Evolutionary conservation across 2,888 invertebrate genomes (phyloP).

Genomic region (Calameuta idolon): DNA sequence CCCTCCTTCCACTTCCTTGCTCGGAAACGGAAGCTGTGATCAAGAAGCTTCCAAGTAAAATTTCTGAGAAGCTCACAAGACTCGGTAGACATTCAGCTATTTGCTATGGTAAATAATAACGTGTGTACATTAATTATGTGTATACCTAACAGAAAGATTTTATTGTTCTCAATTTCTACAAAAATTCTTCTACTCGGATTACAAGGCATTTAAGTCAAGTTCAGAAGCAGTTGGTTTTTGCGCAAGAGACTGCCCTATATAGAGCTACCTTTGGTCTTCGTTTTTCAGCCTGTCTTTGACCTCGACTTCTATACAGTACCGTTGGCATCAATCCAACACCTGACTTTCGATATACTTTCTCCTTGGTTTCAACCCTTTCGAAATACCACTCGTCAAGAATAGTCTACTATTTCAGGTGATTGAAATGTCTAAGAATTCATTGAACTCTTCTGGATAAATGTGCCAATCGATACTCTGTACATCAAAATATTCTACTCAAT

Average conservation of each 20-base stretch:
- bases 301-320: background rate
- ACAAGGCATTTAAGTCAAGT: background rate
- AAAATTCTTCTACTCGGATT: background rate
- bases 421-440: background rate
- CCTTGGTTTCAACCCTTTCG: background rate
- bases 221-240: background rate
- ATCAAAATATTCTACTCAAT: background rate
- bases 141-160: background rate
- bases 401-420: background rate
- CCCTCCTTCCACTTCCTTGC: background rate
- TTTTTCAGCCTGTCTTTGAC: background rate
- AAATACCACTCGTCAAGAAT: background rate
- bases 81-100: background rate
- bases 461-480: background rate
- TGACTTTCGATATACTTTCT: background rate
- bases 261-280: background rate
- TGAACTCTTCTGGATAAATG: background rate
- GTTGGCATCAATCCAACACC: background rate
- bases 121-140: background rate
- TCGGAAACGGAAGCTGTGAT: background rate
- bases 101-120: background rate
- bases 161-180: background rate
- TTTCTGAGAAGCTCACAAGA: background rate
- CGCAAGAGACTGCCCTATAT: background rate
- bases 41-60: background rate